phyloP scores from a whole-genome alignment of 2,113 vertebrate species.

The Phycodurus eques region DNA sequence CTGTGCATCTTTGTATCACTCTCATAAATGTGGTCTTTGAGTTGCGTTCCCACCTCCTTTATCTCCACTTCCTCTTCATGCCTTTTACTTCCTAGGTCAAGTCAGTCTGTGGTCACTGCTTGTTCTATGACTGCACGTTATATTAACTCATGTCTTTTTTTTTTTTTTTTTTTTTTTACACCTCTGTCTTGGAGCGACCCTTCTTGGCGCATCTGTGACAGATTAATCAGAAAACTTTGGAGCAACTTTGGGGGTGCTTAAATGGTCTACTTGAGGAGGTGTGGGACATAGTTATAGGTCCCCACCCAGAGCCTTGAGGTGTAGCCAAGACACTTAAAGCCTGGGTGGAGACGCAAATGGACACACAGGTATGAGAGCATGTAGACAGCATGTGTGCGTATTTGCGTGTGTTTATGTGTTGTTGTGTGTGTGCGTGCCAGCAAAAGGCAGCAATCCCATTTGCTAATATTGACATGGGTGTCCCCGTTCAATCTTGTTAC shows the following conservation, averaged over 20 bases:
- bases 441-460: conserved; percentile 74
- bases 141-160: too few species aligned
- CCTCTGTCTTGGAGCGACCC: conserved; percentile 58
- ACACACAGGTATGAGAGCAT: conserved; percentile 35
- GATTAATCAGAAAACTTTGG: conserved; percentile 54
- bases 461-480: conserved; percentile 78
- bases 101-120: background rate
- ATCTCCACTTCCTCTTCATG: background rate
- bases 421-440: conserved; percentile 6
- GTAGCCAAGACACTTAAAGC: conserved; percentile 50
- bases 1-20: too few species aligned
- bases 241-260: conserved; percentile 58
- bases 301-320: conserved; percentile 47
- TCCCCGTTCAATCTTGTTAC: conserved; percentile 76
- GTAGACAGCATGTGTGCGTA: conserved; percentile 11
- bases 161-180: conserved; percentile 40
- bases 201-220: conserved; percentile 50
- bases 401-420: conserved; percentile 2
- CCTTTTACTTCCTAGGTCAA: background rate
- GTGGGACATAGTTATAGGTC: conserved; percentile 61
- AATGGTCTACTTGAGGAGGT: conserved; percentile 62
- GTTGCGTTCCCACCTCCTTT: background rate
- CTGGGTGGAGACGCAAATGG: conserved; percentile 50
- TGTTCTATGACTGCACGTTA: background rate
- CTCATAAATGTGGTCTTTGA: too few species aligned